Conservation (phyloP, 1,140 invertebrate genomes). For the Cepaea nemoralis region DNA sequence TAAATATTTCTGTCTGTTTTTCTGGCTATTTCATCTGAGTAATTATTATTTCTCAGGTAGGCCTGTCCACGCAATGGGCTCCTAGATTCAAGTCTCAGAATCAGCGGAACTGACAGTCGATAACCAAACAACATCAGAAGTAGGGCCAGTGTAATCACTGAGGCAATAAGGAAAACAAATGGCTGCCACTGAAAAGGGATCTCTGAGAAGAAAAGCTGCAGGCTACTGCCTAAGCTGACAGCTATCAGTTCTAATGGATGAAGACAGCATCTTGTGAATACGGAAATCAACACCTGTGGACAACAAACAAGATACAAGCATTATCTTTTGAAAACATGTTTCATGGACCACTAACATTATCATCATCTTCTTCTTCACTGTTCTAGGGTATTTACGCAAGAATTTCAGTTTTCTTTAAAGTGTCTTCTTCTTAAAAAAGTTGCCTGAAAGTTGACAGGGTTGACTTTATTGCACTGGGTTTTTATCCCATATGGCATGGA, state of each 20-base stretch:
- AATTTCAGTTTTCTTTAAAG: no score
- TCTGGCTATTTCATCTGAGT: not conserved
- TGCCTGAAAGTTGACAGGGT: no score
- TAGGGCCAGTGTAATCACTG: constrained; percentile 45
- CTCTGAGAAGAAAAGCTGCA: constrained; percentile 57
- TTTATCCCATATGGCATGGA: no score
- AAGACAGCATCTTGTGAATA: constrained; percentile 52
- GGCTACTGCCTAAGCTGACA: constrained; percentile 51
- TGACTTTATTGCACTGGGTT: no score
- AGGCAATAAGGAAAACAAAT: constrained; percentile 50
- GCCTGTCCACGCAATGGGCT: constrained; percentile 44
- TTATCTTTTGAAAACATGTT: no score
- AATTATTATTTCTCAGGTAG: not conserved
- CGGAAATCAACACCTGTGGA: constrained; percentile 60
- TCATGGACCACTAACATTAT: no score
- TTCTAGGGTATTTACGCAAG: no score
- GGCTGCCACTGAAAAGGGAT: constrained; percentile 66
- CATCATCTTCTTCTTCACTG: no score
- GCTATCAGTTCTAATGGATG: constrained; percentile 56
- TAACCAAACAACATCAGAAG: constrained; percentile 58
- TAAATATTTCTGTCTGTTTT: not conserved
- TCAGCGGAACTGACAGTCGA: constrained; percentile 54
- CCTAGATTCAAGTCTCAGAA: constrained; percentile 60
- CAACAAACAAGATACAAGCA: not conserved
- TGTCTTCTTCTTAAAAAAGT: no score